These are phyloP conservation scores for Tanypteryx hageni DNA, from an alignment of 2,888 invertebrate genomes.

Conservation along the genomic window DNA sequence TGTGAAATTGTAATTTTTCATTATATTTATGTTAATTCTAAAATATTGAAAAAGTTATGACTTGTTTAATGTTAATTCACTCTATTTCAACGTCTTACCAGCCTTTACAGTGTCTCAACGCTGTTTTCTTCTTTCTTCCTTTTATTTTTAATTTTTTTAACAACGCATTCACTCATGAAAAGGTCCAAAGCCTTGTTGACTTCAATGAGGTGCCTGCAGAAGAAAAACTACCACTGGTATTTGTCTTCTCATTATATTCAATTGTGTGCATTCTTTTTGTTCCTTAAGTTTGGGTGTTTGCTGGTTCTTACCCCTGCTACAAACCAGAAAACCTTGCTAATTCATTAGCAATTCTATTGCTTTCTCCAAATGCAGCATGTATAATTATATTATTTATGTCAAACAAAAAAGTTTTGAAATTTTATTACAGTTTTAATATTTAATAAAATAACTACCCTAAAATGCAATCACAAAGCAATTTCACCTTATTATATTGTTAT, in stretches of 20 bases:
- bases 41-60: background rate
- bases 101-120: conserved; percentile 16
- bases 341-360: background rate
- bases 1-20: conserved; percentile 16
- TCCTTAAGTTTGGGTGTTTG: background rate
- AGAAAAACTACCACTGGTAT: conserved; percentile 93
- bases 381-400: background rate
- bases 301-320: conserved; percentile 9
- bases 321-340: background rate
- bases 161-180: conserved; percentile 70
- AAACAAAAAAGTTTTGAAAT: too few species aligned
- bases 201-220: conserved; percentile 91
- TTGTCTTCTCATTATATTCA: conserved; percentile 43
- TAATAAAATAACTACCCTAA: too few species aligned
- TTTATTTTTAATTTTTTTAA: conserved; percentile 65
- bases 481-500: too few species aligned
- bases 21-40: conserved; percentile 22
- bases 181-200: conserved; percentile 93
- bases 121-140: conserved; percentile 45
- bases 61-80: background rate
- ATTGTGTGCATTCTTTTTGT: conserved; percentile 30
- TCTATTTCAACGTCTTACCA: background rate
- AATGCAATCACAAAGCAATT: too few species aligned
- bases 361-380: conserved; percentile 60
- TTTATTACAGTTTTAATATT: too few species aligned